Evolutionary conservation across 2,797 vertebrate genomes (phyloP), one percentile per base, ranked within the genome.

Genomic region (Thunnus albacares): DNA sequence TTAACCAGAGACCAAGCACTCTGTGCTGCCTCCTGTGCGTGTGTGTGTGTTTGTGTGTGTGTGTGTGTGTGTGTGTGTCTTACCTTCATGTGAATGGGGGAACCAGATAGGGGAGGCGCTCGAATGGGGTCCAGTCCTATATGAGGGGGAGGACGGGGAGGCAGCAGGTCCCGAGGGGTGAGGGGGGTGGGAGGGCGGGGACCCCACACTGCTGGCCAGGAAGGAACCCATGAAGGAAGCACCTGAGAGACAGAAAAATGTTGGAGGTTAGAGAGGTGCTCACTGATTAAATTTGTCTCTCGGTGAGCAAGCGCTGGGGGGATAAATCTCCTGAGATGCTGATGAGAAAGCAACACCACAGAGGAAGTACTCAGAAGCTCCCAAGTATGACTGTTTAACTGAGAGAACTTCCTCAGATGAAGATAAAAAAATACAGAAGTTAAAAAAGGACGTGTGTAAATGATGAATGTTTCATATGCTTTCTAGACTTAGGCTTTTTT

Each of bases 191-290:
- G 95, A 90, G 88, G 96, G 62, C 1, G 97, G 95, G 0, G 97
- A 96, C 80, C 97, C 97, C 93, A 99, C 94, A 92, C 97, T 97
- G 94, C 98, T 93, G 87, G 97, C 96, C 92, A 99, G 97, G 94
- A 99, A 98, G 82, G 97, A 96, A 89, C 98, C 97, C 98, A 99
- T 98, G 95, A 98, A 98, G 77, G 98, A 97, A 52, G 97, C 96
- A 94, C 97, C 95, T 92, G 96, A 93, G 75, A 89, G 63, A 86
- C 30, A 87, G 68, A 82, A 51, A 80, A 53, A 75, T 38, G 68
- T 26, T 43, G 43, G 73, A 76, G 63, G 81, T 91, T 82, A 91
- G 77, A 76, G 17, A 57, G 61, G 52, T 45, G 53, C 47, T 79
- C 6, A 0, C 60, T 49, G 59, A 77, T 72, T 59, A 67, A 53